These are phyloP conservation scores for Amphipyra berbera DNA, from an alignment of 2,888 invertebrate genomes.

Conservation along the genomic window DNA sequence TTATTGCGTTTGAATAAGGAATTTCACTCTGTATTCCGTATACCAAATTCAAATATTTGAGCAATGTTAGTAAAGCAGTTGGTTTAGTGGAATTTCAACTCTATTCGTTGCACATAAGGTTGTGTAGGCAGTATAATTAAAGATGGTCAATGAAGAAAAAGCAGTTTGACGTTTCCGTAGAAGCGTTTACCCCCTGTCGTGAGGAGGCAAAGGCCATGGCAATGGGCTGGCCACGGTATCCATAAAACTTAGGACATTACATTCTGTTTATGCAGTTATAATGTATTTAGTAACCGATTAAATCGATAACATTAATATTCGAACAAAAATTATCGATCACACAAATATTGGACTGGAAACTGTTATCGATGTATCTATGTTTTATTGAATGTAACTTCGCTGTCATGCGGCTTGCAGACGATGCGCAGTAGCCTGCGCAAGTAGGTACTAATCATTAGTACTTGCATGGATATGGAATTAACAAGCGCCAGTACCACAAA, in stretches of 20 bases:
- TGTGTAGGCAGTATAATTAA: not conserved
- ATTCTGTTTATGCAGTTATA: conserved; percentile 37
- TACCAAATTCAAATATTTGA: not conserved
- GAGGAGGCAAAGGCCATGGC: conserved; percentile 61
- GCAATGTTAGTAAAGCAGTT: conserved; percentile 20
- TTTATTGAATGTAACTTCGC: not conserved
- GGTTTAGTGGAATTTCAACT: conserved; percentile 24
- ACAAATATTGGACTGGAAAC: not conserved
- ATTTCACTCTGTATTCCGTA: not conserved
- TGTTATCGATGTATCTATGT: not conserved
- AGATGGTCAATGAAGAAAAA: conserved; percentile 34
- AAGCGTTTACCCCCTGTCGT: conserved; percentile 64
- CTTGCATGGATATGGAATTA: too few relatives aligned
- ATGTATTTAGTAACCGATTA: conserved; percentile 54
- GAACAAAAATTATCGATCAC: not conserved
- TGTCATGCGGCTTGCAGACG: too few relatives aligned
- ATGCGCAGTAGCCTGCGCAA: too few relatives aligned
- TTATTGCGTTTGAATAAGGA: conserved; percentile 18
- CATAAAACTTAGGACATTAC: conserved; percentile 52
- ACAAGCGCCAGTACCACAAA: too few relatives aligned
- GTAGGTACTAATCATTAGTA: too few relatives aligned
- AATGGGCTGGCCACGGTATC: conserved; percentile 41
- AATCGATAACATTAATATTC: conserved; percentile 44
- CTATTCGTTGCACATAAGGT: not conserved
- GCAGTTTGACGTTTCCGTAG: conserved; percentile 58